Evolutionary conservation across 2,888 invertebrate species (phyloP).

Genomic region (Ichneumoninae sp.): DNA sequence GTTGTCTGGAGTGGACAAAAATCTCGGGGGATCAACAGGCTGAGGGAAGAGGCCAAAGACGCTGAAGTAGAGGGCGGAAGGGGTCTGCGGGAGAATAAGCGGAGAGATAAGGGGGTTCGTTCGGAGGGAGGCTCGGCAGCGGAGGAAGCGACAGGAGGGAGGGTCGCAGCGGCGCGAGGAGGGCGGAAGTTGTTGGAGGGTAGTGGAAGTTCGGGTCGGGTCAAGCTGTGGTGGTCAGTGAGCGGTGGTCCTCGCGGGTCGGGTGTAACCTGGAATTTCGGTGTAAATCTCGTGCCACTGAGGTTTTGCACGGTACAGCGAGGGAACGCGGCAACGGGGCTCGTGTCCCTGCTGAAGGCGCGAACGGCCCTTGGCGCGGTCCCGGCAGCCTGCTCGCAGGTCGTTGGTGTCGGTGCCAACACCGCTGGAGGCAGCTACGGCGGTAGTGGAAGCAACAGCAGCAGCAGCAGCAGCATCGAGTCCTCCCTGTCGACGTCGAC

Average conservation of each 20-base stretch:
- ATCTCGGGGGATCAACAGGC: slow-evolving; percentile 66
- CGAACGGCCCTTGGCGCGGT: slow-evolving; percentile 66
- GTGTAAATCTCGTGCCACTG: slow-evolving; percentile 50
- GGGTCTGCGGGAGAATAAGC: slow-evolving; percentile 46
- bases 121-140: slow-evolving; percentile 26
- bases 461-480: slow-evolving; percentile 59
- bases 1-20: slow-evolving; percentile 48
- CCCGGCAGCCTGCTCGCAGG: slow-evolving; percentile 60
- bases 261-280: slow-evolving; percentile 60
- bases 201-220: slow-evolving; percentile 45
- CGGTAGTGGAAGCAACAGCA: slow-evolving; percentile 54
- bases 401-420: slow-evolving; percentile 64
- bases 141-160: slow-evolving; percentile 32
- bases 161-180: slow-evolving; percentile 9
- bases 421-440: slow-evolving; percentile 59
- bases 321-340: slow-evolving; percentile 34
- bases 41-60: slow-evolving; percentile 48
- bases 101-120: slow-evolving; percentile 55
- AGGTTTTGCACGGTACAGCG: slow-evolving; percentile 54
- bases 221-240: slow-evolving; percentile 82
- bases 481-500: slow-evolving; percentile 55
- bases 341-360: slow-evolving; percentile 49
- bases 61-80: slow-evolving; percentile 30
- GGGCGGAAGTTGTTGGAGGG: slow-evolving; percentile 14
- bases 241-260: slow-evolving; percentile 66